Conservation (phyloP, 2,113 vertebrate genomes). For the Procavia capensis region DNA sequence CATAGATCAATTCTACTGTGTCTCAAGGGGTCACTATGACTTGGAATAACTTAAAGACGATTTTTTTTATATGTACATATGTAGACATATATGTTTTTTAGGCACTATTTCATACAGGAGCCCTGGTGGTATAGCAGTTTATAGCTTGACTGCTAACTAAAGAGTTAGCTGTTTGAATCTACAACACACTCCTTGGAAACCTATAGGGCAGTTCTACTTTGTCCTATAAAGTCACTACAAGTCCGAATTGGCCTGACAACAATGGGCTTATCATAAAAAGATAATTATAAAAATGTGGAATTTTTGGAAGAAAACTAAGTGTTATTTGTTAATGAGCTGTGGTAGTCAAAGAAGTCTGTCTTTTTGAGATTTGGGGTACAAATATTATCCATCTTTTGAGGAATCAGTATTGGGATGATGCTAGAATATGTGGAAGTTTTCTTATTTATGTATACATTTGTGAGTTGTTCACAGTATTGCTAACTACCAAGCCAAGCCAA, state of each 20-base stretch:
- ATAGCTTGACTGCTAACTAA: no score
- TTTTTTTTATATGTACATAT: no score
- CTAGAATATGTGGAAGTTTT: not conserved
- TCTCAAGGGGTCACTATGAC: no score
- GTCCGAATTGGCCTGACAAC: no score
- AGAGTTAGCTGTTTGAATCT: no score
- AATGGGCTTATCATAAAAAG: not conserved
- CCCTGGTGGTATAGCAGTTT: no score
- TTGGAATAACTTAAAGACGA: no score
- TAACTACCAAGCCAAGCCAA: no score
- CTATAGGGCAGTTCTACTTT: no score
- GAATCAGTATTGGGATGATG: not conserved
- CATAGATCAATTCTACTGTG: no score
- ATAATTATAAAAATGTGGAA: not conserved
- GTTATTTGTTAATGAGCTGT: not conserved
- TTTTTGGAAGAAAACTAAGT: not conserved
- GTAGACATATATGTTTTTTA: not conserved
- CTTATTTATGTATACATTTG: not conserved
- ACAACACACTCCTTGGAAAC: no score
- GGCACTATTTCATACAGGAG: not conserved
- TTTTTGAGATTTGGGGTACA: slow-evolving; percentile 42
- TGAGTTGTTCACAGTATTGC: not conserved
- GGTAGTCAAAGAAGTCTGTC: not conserved
- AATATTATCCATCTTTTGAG: slow-evolving; percentile 18
- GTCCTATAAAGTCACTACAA: no score